phyloP scores from a whole-genome alignment of 2,797 vertebrate species.

The Dipus sagitta region DNA sequence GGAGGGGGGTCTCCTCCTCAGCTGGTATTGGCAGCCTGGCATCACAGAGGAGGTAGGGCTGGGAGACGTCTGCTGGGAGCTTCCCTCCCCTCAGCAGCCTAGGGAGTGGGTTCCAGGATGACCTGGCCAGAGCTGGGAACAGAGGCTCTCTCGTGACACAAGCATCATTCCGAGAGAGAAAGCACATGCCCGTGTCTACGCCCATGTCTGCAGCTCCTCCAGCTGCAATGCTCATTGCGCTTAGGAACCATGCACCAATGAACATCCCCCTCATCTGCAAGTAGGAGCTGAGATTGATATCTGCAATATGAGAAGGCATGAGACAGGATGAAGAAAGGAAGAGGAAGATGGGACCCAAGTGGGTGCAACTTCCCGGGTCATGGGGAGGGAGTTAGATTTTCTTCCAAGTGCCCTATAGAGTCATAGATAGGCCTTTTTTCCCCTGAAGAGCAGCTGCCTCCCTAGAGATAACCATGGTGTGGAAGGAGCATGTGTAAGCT shows the following conservation, averaged over 20 bases:
- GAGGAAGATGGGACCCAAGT: not conserved
- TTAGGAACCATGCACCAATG: fast-evolving
- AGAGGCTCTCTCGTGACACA: not conserved
- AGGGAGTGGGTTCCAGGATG: constrained; percentile 46
- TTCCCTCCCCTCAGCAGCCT: constrained; percentile 81
- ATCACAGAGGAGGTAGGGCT: constrained; percentile 73
- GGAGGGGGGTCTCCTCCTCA: constrained; percentile 89
- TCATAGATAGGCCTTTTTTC: not conserved
- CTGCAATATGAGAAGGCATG: not conserved
- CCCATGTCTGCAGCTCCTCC: not conserved
- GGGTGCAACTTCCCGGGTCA: not conserved
- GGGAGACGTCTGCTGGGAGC: constrained; percentile 82
- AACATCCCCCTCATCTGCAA: not conserved
- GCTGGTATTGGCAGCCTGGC: constrained; percentile 87
- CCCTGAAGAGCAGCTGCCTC: not conserved
- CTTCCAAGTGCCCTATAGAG: not conserved
- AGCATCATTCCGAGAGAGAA: not conserved
- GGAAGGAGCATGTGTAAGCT: not conserved
- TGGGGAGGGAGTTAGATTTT: not conserved
- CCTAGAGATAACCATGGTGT: not conserved
- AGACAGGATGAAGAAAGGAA: not conserved
- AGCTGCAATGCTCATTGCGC: not conserved
- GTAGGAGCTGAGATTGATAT: not conserved
- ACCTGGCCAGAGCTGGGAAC: constrained; percentile 46
- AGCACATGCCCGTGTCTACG: not conserved